Conservation (phyloP, 2,888 invertebrate genomes). For the Agrenia bidenticulata region DNA sequence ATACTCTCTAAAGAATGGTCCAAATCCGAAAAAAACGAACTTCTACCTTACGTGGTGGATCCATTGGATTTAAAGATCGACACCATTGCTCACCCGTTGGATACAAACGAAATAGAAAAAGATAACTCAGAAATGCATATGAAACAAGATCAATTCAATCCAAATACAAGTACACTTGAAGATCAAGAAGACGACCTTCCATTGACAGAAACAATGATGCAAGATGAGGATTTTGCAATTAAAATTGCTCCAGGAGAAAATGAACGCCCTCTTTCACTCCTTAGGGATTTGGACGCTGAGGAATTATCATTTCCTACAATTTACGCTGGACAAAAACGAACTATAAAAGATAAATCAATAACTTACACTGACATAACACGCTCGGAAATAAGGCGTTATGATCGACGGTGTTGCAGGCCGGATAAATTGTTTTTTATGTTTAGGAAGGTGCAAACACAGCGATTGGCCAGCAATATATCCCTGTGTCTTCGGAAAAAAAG, state of each 20-base stretch:
- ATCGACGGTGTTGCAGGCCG: slow-evolving; percentile 16
- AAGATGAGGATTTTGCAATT: too few species aligned
- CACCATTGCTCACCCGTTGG: too few species aligned
- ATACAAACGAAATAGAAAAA: too few species aligned
- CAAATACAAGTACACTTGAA: too few species aligned
- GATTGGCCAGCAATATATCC: slow-evolving; percentile 12
- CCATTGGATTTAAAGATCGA: too few species aligned
- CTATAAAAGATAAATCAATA: neutral
- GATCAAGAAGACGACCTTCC: too few species aligned
- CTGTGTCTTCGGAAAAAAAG: slow-evolving; percentile 24
- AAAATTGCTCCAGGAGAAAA: slow-evolving; percentile 25
- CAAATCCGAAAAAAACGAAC: too few species aligned
- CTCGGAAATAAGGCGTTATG: slow-evolving; percentile 26
- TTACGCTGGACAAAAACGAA: slow-evolving; percentile 8
- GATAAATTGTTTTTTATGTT: slow-evolving; percentile 23
- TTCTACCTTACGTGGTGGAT: too few species aligned
- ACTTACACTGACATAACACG: slow-evolving; percentile 29
- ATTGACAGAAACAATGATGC: too few species aligned
- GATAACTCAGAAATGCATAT: too few species aligned
- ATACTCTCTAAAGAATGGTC: too few species aligned
- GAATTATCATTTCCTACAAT: slow-evolving; percentile 25
- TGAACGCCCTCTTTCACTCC: slow-evolving; percentile 11
- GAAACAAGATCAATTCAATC: too few species aligned
- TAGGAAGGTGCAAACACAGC: slow-evolving; percentile 13
- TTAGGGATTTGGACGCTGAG: slow-evolving; percentile 17